Evolutionary conservation across 2,113 vertebrate species (phyloP), one percentile per base, ranked within the genome.

Genomic region (Otus sunia): DNA sequence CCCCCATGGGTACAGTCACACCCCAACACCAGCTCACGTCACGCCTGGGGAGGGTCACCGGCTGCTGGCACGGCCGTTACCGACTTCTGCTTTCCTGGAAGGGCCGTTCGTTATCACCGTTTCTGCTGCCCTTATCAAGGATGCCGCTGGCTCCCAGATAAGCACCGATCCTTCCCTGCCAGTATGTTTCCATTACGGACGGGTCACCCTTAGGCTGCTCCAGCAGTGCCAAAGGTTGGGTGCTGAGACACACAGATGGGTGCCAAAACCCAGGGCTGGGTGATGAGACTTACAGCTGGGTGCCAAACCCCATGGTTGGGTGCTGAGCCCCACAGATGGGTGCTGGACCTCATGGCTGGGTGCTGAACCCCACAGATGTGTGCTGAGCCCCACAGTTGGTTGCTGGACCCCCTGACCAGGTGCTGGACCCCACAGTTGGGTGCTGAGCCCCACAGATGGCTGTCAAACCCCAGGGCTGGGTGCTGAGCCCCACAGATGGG

Each of bases 1-100:
- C 50, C 26, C 52, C 21, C 9, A 45, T 12, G 15, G 6, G 6
- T 6, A 22, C 43, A n/a, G 12, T 26, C 26, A 14, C 26, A 26
- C 32, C n/a, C n/a, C 14, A 2, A 6, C 36, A 26, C 23, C 0
- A 2, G 23, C 60, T 21, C 7, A 6, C 8, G 32, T 12, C 12
- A 4, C 20, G 30, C 62, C 22, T 17, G 4, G 32, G 37, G 39
- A 39, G 32, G 37, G 39, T 23, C 49, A 18, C 32, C 3, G 13
- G 41, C 32, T 58, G 37, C 72, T n/a, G 55, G 34, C 21, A 3
- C 1, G 1, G 64, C 43, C 7, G 13, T 49, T 58, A 32, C 34
- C 8, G 0, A 16, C 64, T 81, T 81, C 79, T 49, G 21, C 78
- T 82, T 68, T 58, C 79, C 41, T 58, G 34, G 34, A 49, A 58